phyloP scores from a whole-genome alignment of 35 echinoderm and acorn worm species.

The Apostichopus parvimensis region DNA sequence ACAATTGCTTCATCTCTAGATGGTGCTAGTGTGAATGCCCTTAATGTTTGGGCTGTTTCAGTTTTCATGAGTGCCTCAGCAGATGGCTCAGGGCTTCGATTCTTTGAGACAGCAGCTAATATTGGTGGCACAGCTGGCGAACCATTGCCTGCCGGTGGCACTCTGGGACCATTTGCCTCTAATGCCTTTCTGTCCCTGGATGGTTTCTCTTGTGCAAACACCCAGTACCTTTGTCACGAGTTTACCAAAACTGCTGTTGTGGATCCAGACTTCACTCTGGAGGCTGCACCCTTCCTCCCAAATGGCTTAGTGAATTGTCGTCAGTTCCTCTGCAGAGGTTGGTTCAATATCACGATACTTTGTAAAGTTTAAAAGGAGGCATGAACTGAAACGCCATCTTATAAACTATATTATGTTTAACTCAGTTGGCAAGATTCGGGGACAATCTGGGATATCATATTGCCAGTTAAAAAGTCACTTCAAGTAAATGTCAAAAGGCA shows the following conservation, averaged over 20 bases:
- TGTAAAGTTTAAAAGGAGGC: too few species aligned
- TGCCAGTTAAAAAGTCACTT: not conserved
- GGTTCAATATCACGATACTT: not conserved
- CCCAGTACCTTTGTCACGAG: slow-evolving; percentile 63
- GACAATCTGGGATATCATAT: not conserved
- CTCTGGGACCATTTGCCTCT: slow-evolving; percentile 5
- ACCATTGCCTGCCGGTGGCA: slow-evolving; percentile 29
- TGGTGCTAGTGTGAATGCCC: slow-evolving; percentile 57
- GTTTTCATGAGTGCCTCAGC: slow-evolving; percentile 62
- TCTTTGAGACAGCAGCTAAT: not conserved
- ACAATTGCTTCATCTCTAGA: slow-evolving; percentile 22
- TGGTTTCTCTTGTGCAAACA: slow-evolving; percentile 51
- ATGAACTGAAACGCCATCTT: too few species aligned
- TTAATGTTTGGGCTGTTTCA: slow-evolving; percentile 62
- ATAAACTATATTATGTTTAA: too few species aligned
- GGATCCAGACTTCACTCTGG: slow-evolving; percentile 73
- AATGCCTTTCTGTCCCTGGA: slow-evolving; percentile 40
- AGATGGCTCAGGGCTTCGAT: slow-evolving; percentile 43
- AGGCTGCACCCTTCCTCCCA: slow-evolving; percentile 8
- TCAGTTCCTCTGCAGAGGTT: slow-evolving; percentile 34
- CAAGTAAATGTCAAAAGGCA: not conserved
- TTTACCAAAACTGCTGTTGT: slow-evolving; percentile 51
- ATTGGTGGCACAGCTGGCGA: slow-evolving; percentile 9
- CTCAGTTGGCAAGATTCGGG: too few species aligned
- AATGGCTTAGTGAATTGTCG: slow-evolving; percentile 39